Evolutionary conservation across 1,140 invertebrate species (phyloP), one percentile per base, ranked within the genome.

Genomic region (Macrobrachium rosenbergii): DNA sequence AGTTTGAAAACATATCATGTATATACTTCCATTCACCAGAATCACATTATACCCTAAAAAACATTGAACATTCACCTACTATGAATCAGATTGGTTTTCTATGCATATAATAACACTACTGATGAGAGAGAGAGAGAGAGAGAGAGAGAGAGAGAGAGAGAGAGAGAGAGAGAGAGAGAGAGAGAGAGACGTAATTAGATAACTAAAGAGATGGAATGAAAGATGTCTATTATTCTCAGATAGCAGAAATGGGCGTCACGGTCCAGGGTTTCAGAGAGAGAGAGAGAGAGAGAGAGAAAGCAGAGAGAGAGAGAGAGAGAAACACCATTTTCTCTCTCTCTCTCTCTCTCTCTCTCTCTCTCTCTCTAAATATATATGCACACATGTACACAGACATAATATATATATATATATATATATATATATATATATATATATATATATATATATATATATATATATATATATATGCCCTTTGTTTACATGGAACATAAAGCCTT

Each of bases 341-440:
- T 1, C 19, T 11, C 17, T 8, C 17, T 28, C 17, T 28, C 17
- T 28, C 5, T 28, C n/a, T 52, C 7, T 52, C 7, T 52, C 12
- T 10, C 52, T 10, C 14, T 1, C 19, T 11, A n/a, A n/a, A 72
- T 28, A 72, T 72, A 37, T 37, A 72, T 28, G 17, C 10, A 72
- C 6, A 72, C 0, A 72, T 28, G 23, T 28, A 72, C 8, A 72
- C 10, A 72, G 28, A 72, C 10, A 72, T 72, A 72, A 72, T 72
- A 72, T 72, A 72, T 72, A 72, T 72, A 72, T 72, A 72, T 72
- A 72, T 23, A 72, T 72, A 72, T 72, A 37, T 72, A 72, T 37
- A 72, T 72, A 12, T 72, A 37, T 28, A 72, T 72, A 72, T 28
- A 72, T 72, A 72, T 72, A 72, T 21, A 72, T 72, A 28, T 72